Base-by-base conservation (phyloP, 2,797 vertebrate species). In the Ctenopoma multispine region DNA sequence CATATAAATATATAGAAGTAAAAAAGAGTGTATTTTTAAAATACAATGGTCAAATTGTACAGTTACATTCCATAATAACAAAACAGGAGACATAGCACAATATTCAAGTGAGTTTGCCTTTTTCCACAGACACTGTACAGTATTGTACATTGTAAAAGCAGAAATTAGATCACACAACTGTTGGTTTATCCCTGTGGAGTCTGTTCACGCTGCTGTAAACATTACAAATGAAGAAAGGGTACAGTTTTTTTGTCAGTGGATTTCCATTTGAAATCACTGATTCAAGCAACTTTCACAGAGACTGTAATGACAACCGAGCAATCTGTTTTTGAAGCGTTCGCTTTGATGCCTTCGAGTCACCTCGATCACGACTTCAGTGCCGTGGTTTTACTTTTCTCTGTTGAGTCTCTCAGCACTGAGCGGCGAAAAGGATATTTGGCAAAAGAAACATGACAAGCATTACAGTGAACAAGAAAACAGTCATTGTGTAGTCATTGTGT, bases 1-100 rank as follows among this genome's bases (percentile, higher is more conserved):
- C 89, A 92, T 91, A 93, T 91, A 93, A 92, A 94, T 92, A 97
- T 96, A 98, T 94, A 97, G 96, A 97, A 91, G 94, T 97, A 98
- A 96, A 98, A 99, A 99, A 93, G 84, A 79, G 81, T 97, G 96
- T 96, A 96, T 97, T 97, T 97, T 97, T 96, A 95, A 97, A 97
- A 97, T 98, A 98, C 96, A 97, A 96, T 96, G 95, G 93, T 97
- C 94, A 95, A 90, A 89, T 88, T 90, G 94, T 96, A 99, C 97
- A 97, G 95, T 97, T 96, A 97, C 96, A 96, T 96, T 95, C 96
- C 96, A 96, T 96, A 47, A 96, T 96, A 97, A 90, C 86, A 83
- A 88, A 92, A 90, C 87, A 84, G 72, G 81, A 89, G 81, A 96
- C 95, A 92, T 94, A 96, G 96, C 97, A 96, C 95, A 92, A 96